phyloP scores from a whole-genome alignment of 2,888 invertebrate genomes.

The Coenonympha arcania region DNA sequence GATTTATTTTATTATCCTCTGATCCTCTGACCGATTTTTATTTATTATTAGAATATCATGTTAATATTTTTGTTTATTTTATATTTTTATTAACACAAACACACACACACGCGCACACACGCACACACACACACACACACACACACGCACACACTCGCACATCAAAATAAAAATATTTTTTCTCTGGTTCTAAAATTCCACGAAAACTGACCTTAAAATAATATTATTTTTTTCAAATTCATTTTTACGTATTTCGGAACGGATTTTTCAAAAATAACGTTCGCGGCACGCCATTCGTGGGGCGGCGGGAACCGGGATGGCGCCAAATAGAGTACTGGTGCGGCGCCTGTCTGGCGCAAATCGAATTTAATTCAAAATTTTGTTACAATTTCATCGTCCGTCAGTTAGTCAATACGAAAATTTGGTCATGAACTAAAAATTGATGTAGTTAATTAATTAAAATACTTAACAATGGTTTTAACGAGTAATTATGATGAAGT shows the following conservation, averaged over 20 bases:
- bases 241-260: slow-evolving; percentile 14
- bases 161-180: background rate
- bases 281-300: slow-evolving; percentile 29
- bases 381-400: slow-evolving; percentile 40
- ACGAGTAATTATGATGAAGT: slow-evolving; percentile 45
- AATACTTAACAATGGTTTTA: slow-evolving; percentile 48
- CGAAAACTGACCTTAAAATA: background rate
- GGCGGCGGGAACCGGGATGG: slow-evolving; percentile 50
- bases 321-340: slow-evolving; percentile 49
- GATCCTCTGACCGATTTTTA: too few relatives aligned
- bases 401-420: slow-evolving; percentile 38
- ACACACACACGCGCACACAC: too few relatives aligned
- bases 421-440: slow-evolving; percentile 37
- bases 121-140: too few relatives aligned
- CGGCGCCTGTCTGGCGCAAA: slow-evolving; percentile 58
- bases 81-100: too few relatives aligned
- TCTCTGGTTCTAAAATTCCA: background rate
- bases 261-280: slow-evolving; percentile 28
- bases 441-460: slow-evolving; percentile 36
- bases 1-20: too few relatives aligned
- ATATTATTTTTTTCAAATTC: background rate
- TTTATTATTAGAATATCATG: too few relatives aligned
- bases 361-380: slow-evolving; percentile 32
- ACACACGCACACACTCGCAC: too few relatives aligned
- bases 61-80: too few relatives aligned